Base-by-base conservation (phyloP, 2,797 vertebrate genomes). In the Melanotaenia pygmaea region DNA sequence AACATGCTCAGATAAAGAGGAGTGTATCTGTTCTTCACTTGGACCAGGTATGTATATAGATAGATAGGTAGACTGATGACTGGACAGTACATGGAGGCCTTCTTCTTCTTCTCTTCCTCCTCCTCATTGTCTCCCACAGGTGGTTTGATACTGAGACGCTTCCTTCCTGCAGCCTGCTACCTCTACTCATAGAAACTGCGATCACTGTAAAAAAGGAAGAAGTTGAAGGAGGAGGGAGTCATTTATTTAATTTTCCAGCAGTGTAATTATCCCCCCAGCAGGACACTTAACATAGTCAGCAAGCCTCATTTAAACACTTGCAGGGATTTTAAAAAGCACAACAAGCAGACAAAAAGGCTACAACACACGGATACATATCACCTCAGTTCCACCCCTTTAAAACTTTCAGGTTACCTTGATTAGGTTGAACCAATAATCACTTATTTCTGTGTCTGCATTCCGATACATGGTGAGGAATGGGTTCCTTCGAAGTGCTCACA, bases 151-250 rank as follows among this genome's bases (percentile, higher is more conserved):
- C 24, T 3, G 3, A 45, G 26, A 63, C 64, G 64, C 28, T 63
- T 34, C 34, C 18, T 45, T 67, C 35, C 11, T 3, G 54, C 60
- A 5, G 35, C n/a, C 38, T 4, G 35, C 34, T 18, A 3, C 14
- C 61, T 76, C 86, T 93, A 92, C 68, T 94, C 89, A 5, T 85
- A 93, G 79, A 92, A 92, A 67, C 82, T 90, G 67, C 91, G 92
- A 35, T 88, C 91, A 38, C 94, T 94, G 32, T 18, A 64, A 26
- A 74, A 68, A 62, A 5, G 9, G 11, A 59, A 35, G 26, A 63
- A 43, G 16, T 12, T 58, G 20, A 43, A 54, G 26, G 35, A 43
- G 32, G 7, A 53, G 45, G 22, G 38, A 54, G 8, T 59, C 1
- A 7, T 22, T 30, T 20, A 1, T 32, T 64, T 77, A 3, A 43